Conservation (phyloP, 2,113 vertebrate species). For the Aspidoscelis tigris region DNA sequence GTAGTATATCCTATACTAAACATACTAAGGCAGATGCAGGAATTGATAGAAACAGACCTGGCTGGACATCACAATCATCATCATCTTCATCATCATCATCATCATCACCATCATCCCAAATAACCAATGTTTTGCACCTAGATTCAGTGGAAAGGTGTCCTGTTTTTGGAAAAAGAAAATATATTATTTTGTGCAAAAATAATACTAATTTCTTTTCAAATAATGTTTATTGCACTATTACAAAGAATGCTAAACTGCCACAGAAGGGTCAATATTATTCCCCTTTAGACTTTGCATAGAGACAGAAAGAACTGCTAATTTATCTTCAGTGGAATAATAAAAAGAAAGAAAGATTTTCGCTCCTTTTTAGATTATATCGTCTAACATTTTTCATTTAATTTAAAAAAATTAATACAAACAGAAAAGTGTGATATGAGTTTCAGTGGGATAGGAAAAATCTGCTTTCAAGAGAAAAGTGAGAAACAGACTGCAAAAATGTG, state of each 20-base stretch:
- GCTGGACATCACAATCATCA: too few relatives aligned
- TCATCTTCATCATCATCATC: too few relatives aligned
- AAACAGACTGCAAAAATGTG: background rate
- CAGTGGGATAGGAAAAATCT: background rate
- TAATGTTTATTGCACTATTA: background rate
- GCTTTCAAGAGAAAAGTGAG: background rate
- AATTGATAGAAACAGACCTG: too few relatives aligned
- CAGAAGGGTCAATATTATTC: background rate
- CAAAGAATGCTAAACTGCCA: background rate
- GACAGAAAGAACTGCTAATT: background rate
- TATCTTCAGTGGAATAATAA: background rate
- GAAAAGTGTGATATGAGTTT: background rate
- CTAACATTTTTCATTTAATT: too few relatives aligned
- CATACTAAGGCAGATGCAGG: too few relatives aligned
- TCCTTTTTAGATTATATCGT: too few relatives aligned
- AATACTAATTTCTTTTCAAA: background rate
- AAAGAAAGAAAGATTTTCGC: background rate
- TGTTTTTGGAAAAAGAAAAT: background rate
- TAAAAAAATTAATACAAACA: too few relatives aligned
- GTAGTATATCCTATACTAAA: too few relatives aligned
- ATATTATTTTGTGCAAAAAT: background rate
- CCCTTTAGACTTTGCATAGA: background rate
- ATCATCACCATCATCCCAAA: too few relatives aligned
- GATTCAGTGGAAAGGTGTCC: background rate
- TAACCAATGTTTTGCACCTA: background rate